A percentile compares a stretch with the other conserved stretches of the same genome.
phyloP scores from a whole-genome alignment of 2,888 invertebrate genomes.

The Tortricodes alternella region DNA sequence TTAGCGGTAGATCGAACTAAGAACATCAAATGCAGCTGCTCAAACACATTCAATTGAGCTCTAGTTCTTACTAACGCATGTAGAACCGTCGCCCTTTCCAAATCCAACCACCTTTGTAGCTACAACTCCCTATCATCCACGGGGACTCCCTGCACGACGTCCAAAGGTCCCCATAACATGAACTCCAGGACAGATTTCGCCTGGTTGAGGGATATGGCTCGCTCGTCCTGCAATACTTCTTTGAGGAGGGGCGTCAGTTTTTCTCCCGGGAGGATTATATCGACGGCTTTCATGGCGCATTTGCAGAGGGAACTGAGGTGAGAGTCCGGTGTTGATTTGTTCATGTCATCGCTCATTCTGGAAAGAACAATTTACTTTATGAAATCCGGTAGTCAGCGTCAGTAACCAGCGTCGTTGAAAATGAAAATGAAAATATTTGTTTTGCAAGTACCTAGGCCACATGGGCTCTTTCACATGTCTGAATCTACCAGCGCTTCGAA shows the following conservation, averaged over 20 bases:
- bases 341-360: conserved; percentile 86
- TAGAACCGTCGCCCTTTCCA: conserved; percentile 92
- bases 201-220: conserved; percentile 87
- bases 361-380: too few relatives aligned
- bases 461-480: too few relatives aligned
- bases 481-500: too few relatives aligned
- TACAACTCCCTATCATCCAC: conserved; percentile 88
- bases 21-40: conserved; percentile 92
- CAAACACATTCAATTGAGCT: conserved; percentile 88
- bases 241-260: conserved; percentile 87
- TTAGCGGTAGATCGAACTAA: conserved; percentile 92
- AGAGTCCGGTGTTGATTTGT: conserved; percentile 81
- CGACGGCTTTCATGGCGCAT: conserved; percentile 88
- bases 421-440: too few relatives aligned
- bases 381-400: too few relatives aligned
- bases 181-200: conserved; percentile 94
- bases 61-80: conserved; percentile 91
- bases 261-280: conserved; percentile 85
- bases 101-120: conserved; percentile 93
- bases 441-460: too few relatives aligned
- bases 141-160: conserved; percentile 87
- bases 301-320: conserved; percentile 89
- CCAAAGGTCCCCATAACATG: conserved; percentile 93
- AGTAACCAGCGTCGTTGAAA: too few relatives aligned
- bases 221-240: conserved; percentile 85